Percentiles rank a stretch among this genome's conserved stretches.
Conservation (phyloP, 2,888 invertebrate species). For the Prenolepis imparis region DNA sequence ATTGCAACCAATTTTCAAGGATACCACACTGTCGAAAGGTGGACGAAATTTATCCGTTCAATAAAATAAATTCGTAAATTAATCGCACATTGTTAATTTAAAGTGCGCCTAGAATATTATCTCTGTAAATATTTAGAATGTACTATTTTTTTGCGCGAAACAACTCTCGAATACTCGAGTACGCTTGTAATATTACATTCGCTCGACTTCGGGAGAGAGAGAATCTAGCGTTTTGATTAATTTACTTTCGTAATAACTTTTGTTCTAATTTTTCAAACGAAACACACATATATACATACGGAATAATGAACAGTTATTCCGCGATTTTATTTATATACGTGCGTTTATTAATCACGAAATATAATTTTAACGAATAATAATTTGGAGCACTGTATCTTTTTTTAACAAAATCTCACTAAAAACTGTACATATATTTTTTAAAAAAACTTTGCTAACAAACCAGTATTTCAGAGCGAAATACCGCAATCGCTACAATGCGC, state of each 20-base stretch:
- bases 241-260: background rate
- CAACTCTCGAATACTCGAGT: slow-evolving; percentile 11
- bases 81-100: slow-evolving; percentile 37
- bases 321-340: background rate
- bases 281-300: background rate
- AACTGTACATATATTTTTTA: background rate
- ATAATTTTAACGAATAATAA: background rate
- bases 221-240: background rate
- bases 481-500: background rate
- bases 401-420: background rate
- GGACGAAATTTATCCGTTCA: slow-evolving; percentile 36
- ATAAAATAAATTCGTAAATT: slow-evolving; percentile 39
- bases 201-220: background rate
- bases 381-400: background rate
- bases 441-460: background rate
- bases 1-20: slow-evolving; percentile 41
- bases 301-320: background rate
- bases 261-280: background rate
- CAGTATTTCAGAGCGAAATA: background rate
- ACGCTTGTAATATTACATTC: background rate
- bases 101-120: background rate
- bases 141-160: slow-evolving; percentile 28
- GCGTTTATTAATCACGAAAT: background rate
- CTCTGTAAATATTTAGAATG: background rate
- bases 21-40: slow-evolving; percentile 7